phyloP scores from a whole-genome alignment of 2,888 invertebrate genomes.

The Ophion obscuratus region DNA sequence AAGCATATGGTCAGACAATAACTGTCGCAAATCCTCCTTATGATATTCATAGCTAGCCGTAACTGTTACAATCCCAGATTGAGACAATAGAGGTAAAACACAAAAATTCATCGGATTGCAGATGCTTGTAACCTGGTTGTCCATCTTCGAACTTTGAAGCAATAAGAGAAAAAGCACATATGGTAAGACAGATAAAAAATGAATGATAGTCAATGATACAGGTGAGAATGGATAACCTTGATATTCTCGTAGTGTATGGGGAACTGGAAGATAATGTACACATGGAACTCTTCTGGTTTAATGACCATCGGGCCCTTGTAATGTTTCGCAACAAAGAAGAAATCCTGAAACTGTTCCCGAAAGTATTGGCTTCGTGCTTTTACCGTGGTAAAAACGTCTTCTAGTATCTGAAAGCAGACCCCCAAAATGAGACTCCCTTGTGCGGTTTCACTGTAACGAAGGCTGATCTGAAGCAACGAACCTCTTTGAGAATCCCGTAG shows the following conservation, averaged over 20 bases:
- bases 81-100: constrained; percentile 54
- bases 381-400: constrained; percentile 76
- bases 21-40: constrained; percentile 85
- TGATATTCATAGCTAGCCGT: constrained; percentile 80
- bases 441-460: background rate
- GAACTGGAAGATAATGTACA: constrained; percentile 86
- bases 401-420: constrained; percentile 66
- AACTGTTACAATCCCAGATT: too few relatives aligned
- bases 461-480: background rate
- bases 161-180: background rate
- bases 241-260: constrained; percentile 84
- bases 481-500: constrained; percentile 67
- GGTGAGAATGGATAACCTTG: constrained; percentile 68
- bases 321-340: constrained; percentile 86
- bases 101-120: constrained; percentile 75
- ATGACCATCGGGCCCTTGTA: constrained; percentile 87
- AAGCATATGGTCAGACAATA: constrained; percentile 85
- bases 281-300: constrained; percentile 87
- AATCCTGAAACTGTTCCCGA: constrained; percentile 74
- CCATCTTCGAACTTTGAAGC: constrained; percentile 33
- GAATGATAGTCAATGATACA: background rate
- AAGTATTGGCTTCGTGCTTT: constrained; percentile 78
- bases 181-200: constrained; percentile 5
- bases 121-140: constrained; percentile 68
- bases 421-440: background rate